phyloP scores from a whole-genome alignment of 2,888 invertebrate species.

The Pomacea canaliculata region DNA sequence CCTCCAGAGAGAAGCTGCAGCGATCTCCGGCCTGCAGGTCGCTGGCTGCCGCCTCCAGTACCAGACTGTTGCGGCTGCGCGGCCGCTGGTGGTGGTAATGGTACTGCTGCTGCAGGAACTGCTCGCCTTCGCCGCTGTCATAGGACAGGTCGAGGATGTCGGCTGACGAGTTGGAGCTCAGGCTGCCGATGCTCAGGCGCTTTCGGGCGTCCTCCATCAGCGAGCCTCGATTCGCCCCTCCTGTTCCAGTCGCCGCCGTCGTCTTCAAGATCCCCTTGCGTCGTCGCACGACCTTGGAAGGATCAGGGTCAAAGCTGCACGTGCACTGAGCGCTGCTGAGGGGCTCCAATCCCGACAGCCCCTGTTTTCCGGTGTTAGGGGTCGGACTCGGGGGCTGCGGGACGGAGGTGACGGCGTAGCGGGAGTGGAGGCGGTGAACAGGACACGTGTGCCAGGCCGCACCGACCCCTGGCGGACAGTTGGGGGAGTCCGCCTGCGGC shows the following conservation, averaged over 20 bases:
- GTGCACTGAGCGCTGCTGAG: constrained; percentile 30
- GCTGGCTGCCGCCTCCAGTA: not conserved
- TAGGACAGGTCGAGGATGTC: constrained; percentile 67
- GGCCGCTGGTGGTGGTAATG: not conserved
- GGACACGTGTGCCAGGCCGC: not conserved
- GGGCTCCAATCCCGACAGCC: not conserved
- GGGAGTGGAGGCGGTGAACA: constrained; percentile 24
- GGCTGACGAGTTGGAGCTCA: constrained; percentile 65
- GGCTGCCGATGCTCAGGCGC: constrained; percentile 61
- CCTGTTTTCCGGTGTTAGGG: not conserved
- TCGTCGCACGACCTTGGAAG: constrained; percentile 42
- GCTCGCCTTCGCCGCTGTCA: constrained; percentile 60
- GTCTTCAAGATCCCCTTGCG: constrained; percentile 59
- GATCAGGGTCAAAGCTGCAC: constrained; percentile 11
- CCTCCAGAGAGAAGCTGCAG: constrained; percentile 19
- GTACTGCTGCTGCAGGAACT: constrained; percentile 18
- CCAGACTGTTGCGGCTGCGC: not conserved
- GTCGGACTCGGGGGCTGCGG: not conserved
- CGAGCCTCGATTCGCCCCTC: constrained; percentile 21
- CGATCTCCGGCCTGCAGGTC: constrained; percentile 17
- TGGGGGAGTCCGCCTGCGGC: not conserved
- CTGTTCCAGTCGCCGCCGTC: constrained; percentile 12
- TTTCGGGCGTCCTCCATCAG: constrained; percentile 49
- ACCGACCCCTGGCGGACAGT: not conserved
- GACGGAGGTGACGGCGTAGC: constrained; percentile 7